A percentile compares a stretch with the other conserved stretches of the same genome.
These are phyloP conservation scores for Eriocheir sinensis DNA, from an alignment of 1,140 invertebrate genomes.

Conservation along the genomic window DNA sequence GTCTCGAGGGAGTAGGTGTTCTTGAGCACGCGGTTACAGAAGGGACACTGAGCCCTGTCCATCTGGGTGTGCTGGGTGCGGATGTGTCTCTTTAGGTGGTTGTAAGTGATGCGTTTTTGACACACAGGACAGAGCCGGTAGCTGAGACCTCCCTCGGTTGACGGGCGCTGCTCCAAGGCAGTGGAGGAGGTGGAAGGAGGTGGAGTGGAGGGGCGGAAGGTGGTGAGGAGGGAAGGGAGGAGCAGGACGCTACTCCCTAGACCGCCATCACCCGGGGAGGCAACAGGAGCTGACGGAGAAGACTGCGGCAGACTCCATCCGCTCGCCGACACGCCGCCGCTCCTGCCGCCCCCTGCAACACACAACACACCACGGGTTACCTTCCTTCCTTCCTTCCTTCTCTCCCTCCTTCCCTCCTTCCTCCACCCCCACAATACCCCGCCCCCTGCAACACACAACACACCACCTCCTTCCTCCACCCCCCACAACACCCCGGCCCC, in stretches of 20 bases:
- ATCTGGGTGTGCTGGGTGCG: constrained; percentile 78
- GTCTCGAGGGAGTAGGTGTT: constrained; percentile 78
- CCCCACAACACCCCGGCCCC: too few relatives aligned
- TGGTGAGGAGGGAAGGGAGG: constrained; percentile 74
- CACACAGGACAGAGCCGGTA: constrained; percentile 78
- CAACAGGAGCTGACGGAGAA: constrained; percentile 57
- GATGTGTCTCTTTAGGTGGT: constrained; percentile 79
- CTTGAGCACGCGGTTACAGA: constrained; percentile 75
- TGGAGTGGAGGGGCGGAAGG: constrained; percentile 71
- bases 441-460: not conserved
- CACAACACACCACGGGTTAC: constrained; percentile 65
- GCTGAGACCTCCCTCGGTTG: constrained; percentile 87
- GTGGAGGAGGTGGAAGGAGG: constrained; percentile 74
- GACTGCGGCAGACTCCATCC: constrained; percentile 68
- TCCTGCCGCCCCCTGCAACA: constrained; percentile 75
- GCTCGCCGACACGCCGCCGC: constrained; percentile 55
- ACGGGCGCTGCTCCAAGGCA: constrained; percentile 60
- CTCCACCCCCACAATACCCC: not conserved
- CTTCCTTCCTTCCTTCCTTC: constrained; percentile 41
- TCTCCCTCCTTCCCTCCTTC: constrained; percentile 16
- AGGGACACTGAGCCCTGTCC: constrained; percentile 77
- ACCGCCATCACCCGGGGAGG: constrained; percentile 63
- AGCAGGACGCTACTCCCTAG: constrained; percentile 67
- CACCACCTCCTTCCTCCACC: constrained; percentile 33
- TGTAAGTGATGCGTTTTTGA: constrained; percentile 78